Evolutionary conservation across 2,888 invertebrate genomes (phyloP).

Genomic region (Leptinotarsa rubiginosa): DNA sequence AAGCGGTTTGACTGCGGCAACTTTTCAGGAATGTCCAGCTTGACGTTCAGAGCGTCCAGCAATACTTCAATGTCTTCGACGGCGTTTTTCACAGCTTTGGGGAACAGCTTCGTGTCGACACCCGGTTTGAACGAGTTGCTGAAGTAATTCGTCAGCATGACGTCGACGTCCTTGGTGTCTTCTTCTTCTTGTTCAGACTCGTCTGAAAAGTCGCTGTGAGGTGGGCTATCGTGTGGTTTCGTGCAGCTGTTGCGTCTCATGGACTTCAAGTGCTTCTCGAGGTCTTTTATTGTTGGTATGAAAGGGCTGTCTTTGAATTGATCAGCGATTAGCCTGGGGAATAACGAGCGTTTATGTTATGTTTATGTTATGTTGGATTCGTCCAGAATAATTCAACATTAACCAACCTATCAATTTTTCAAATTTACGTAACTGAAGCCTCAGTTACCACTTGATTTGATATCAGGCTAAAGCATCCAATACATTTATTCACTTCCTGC

Average conservation of each 20-base stretch:
- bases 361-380: neutral
- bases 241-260: constrained; percentile 6
- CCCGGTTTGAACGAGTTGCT: constrained; percentile 39
- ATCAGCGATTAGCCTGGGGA: constrained; percentile 39
- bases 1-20: constrained; percentile 41
- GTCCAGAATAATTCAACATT: no score
- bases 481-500: no score
- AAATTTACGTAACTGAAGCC: no score
- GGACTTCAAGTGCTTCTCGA: constrained; percentile 31
- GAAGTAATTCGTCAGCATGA: constrained; percentile 51
- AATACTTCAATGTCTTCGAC: constrained; percentile 43
- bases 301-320: constrained; percentile 37
- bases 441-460: no score
- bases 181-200: neutral
- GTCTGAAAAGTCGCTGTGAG: neutral
- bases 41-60: constrained; percentile 45
- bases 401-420: no score
- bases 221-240: neutral
- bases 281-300: constrained; percentile 42
- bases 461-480: no score
- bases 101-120: constrained; percentile 18
- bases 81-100: constrained; percentile 37
- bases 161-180: constrained; percentile 42
- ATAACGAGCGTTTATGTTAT: neutral
- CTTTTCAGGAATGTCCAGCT: constrained; percentile 51